Evolutionary conservation across 1,140 invertebrate species (phyloP).

Genomic region (Aradophagus sp.): DNA sequence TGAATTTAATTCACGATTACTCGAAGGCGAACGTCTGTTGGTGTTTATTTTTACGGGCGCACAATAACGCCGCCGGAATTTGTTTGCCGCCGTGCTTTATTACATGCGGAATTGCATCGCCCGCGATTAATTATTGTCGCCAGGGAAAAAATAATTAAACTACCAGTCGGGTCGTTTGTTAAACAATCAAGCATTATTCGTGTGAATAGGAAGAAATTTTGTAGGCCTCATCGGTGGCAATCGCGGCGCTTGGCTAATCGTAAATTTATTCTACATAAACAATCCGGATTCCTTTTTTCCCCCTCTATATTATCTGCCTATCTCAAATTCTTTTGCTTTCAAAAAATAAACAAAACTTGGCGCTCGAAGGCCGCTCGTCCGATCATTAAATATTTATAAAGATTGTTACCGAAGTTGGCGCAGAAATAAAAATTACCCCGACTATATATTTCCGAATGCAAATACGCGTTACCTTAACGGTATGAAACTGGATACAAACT

Average conservation of each 20-base stretch:
- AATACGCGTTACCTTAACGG: slow-evolving; percentile 46
- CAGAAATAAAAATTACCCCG: slow-evolving; percentile 45
- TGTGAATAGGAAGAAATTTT: too few species aligned
- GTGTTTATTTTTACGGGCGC: slow-evolving; percentile 36
- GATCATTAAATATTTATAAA: slow-evolving; percentile 44
- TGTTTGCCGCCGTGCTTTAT: slow-evolving; percentile 28
- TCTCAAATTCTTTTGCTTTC: too few species aligned
- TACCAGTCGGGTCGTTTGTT: slow-evolving; percentile 1
- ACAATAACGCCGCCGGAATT: slow-evolving; percentile 28
- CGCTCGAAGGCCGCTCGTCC: slow-evolving; percentile 11
- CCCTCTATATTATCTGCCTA: too few species aligned
- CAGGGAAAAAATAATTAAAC: slow-evolving; percentile 22
- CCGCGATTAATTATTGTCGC: slow-evolving; percentile 20
- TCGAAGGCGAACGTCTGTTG: slow-evolving; percentile 37
- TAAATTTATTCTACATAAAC: too few species aligned
- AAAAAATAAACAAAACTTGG: slow-evolving; percentile 7
- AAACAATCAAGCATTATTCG: not conserved
- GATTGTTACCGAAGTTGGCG: slow-evolving; percentile 26
- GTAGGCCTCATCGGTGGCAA: too few species aligned
- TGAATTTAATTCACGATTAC: slow-evolving; percentile 34
- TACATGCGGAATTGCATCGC: slow-evolving; percentile 8
- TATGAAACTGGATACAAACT: slow-evolving; percentile 49
- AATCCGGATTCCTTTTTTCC: too few species aligned
- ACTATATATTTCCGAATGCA: slow-evolving; percentile 49
- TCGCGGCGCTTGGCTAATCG: too few species aligned